phyloP scores from a whole-genome alignment of 2,113 vertebrate genomes.

The Triplophysa tibetana region DNA sequence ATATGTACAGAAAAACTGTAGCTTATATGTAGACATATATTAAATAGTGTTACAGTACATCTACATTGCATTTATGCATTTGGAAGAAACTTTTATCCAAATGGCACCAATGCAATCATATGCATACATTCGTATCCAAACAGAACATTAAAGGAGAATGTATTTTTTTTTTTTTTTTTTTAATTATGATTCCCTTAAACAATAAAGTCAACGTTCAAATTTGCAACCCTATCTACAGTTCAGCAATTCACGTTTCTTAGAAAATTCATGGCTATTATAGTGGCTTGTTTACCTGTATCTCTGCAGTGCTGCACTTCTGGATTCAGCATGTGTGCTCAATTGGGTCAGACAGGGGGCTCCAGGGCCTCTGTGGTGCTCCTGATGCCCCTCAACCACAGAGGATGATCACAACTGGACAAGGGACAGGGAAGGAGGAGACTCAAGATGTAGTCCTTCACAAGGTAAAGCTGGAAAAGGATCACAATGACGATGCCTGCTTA shows the following conservation, averaged over 20 bases:
- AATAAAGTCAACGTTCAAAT: neutral
- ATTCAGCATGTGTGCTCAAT: conserved; percentile 13
- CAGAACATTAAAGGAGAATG: too few species aligned
- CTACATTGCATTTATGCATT: too few species aligned
- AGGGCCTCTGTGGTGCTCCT: conserved; percentile 99
- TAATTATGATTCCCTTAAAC: neutral
- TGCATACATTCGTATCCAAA: too few species aligned
- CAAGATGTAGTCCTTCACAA: conserved; percentile 6
- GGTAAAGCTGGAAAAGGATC: neutral
- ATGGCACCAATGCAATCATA: too few species aligned
- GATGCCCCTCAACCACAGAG: conserved; percentile 86
- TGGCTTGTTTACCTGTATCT: neutral
- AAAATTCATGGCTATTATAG: neutral
- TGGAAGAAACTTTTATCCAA: too few species aligned
- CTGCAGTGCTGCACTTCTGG: conserved; percentile 31
- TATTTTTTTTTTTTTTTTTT: too few species aligned
- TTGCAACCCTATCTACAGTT: neutral
- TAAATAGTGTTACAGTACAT: too few species aligned
- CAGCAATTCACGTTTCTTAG: neutral
- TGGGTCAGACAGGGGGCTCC: conserved; percentile 85
- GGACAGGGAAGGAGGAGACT: neutral
- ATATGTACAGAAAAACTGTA: too few species aligned
- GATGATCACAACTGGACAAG: neutral
- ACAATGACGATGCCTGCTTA: neutral
- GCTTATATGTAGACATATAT: too few species aligned